These are phyloP conservation scores for Sander lucioperca DNA, from an alignment of 2,113 vertebrate genomes.

Conservation along the genomic window DNA sequence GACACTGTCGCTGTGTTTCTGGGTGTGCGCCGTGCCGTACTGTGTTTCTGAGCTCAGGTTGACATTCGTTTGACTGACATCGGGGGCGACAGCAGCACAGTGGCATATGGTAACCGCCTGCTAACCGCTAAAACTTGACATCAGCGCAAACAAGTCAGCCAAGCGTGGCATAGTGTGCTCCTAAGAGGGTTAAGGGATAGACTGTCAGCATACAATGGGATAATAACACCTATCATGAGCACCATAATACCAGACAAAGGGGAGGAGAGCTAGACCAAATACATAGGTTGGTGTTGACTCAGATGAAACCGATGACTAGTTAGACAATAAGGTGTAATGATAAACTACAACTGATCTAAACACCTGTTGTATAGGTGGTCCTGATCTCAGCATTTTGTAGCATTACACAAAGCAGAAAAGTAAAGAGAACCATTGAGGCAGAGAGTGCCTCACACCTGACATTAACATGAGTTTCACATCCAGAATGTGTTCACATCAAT, in stretches of 20 bases:
- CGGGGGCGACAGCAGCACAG: conserved; percentile 81
- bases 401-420: background rate
- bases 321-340: conserved; percentile 23
- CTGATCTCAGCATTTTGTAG: conserved; percentile 31
- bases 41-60: conserved; percentile 70
- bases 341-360: conserved; percentile 31
- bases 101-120: conserved; percentile 83
- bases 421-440: conserved; percentile 11
- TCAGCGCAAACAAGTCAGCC: conserved; percentile 86
- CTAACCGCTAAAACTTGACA: conserved; percentile 84
- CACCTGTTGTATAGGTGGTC: background rate
- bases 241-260: conserved; percentile 56
- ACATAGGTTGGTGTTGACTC: conserved; percentile 47
- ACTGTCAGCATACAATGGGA: conserved; percentile 79
- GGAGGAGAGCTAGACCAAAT: conserved; percentile 42
- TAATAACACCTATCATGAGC: conserved; percentile 77
- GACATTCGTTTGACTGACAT: conserved; percentile 83
- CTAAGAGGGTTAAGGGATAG: conserved; percentile 81
- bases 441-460: conserved; percentile 23
- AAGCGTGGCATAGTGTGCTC: conserved; percentile 77
- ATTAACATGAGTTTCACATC: conserved; percentile 23
- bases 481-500: background rate
- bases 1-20: conserved; percentile 44
- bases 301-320: conserved; percentile 46
- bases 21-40: conserved; percentile 36